Conservation (phyloP, 2,888 invertebrate species). For the Tetranychus piercei region DNA sequence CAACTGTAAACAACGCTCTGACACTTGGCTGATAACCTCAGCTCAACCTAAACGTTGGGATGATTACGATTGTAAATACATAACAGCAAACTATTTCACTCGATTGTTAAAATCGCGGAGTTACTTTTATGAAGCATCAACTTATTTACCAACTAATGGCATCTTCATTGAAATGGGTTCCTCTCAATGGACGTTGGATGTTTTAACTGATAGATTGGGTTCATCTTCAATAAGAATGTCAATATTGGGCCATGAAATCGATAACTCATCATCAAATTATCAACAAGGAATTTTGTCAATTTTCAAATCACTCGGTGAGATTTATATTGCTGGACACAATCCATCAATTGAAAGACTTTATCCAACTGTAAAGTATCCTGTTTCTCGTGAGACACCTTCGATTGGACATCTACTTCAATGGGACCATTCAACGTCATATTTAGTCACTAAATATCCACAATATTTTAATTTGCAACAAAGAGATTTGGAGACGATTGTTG, state of each 20-base stretch:
- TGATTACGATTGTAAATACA: conserved; percentile 31
- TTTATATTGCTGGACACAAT: conserved; percentile 60
- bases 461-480: conserved; percentile 11
- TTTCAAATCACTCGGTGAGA: conserved; percentile 59
- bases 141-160: conserved; percentile 54
- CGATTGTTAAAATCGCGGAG: conserved; percentile 80
- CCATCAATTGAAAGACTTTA: conserved; percentile 54
- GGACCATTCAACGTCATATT: conserved; percentile 80
- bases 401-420: conserved; percentile 65
- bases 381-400: conserved; percentile 74
- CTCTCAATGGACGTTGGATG: neutral
- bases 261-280: neutral
- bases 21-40: conserved; percentile 50
- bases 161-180: conserved; percentile 68
- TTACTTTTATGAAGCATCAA: conserved; percentile 67
- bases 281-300: conserved; percentile 31
- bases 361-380: conserved; percentile 59
- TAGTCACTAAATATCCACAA: conserved; percentile 48
- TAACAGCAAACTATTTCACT: conserved; percentile 75
- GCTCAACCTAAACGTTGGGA: conserved; percentile 3
- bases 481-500: conserved; percentile 31
- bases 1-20: conserved; percentile 34
- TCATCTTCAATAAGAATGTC: neutral
- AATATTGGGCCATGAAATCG: neutral
- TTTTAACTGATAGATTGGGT: neutral